These are phyloP conservation scores for Salvator merianae DNA, from an alignment of 2,113 vertebrate genomes.

Conservation along the genomic window DNA sequence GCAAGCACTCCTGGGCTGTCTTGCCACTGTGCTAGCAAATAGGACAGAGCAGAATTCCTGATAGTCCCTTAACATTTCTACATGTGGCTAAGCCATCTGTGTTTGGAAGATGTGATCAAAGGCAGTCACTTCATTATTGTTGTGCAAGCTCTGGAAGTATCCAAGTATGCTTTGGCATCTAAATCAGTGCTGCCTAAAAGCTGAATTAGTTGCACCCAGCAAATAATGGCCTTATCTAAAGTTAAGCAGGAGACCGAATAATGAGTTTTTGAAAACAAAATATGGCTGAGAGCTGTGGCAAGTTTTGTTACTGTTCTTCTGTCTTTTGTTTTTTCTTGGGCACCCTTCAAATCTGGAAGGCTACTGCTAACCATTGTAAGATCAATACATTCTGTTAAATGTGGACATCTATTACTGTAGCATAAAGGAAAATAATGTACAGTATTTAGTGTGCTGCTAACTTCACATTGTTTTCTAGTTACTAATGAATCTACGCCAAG, in stretches of 20 bases:
- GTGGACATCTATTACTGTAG: neutral
- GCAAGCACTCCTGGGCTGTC: neutral
- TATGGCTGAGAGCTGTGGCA: neutral
- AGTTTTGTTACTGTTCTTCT: neutral
- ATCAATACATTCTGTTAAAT: neutral
- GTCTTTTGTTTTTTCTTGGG: constrained; percentile 2
- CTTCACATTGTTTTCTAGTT: neutral
- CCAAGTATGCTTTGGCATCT: neutral
- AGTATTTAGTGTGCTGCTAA: neutral
- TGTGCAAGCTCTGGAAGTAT: neutral
- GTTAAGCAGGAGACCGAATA: neutral
- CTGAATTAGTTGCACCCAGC: neutral
- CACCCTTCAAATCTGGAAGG: neutral
- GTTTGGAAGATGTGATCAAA: neutral
- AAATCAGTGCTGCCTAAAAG: neutral
- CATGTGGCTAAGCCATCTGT: neutral
- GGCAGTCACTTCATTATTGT: neutral
- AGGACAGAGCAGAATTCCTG: neutral
- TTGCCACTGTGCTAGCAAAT: neutral
- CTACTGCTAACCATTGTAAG: neutral
- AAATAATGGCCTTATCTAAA: neutral
- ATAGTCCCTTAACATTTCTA: neutral
- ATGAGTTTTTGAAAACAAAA: neutral
- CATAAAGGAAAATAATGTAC: neutral
- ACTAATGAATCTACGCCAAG: neutral